Evolutionary conservation across 2,797 vertebrate genomes (phyloP).

Genomic region (Myoxocephalus aenaeus): DNA sequence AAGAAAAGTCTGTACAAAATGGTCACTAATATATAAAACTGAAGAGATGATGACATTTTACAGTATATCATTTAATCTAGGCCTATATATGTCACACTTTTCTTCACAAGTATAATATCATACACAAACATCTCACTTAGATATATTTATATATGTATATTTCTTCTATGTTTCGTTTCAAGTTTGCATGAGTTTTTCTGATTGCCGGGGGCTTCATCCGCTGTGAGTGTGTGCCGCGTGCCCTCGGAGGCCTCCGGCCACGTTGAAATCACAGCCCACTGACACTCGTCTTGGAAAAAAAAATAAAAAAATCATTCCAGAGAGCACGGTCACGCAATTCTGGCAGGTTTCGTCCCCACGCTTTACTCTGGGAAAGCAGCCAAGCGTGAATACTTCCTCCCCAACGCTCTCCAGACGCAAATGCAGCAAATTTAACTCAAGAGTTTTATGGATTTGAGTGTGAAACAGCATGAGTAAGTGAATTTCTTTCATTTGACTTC

Average conservation of each 20-base stretch:
- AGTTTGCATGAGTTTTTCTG: slow-evolving; percentile 77
- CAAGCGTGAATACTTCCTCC: slow-evolving; percentile 64
- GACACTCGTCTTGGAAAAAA: slow-evolving; percentile 54
- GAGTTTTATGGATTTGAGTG: slow-evolving; percentile 62
- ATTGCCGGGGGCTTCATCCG: slow-evolving; percentile 65
- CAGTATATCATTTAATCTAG: slow-evolving; percentile 80
- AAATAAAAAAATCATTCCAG: slow-evolving; percentile 37
- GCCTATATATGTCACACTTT: slow-evolving; percentile 80
- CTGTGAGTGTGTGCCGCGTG: slow-evolving; percentile 36
- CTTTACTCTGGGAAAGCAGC: slow-evolving; percentile 47
- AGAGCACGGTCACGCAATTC: slow-evolving; percentile 57
- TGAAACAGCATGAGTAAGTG: slow-evolving; percentile 72
- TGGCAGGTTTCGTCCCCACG: slow-evolving; percentile 52
- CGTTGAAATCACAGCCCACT: slow-evolving; percentile 69
- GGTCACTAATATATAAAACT: slow-evolving; percentile 84
- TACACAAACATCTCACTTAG: slow-evolving; percentile 83
- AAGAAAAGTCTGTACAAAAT: slow-evolving; percentile 85
- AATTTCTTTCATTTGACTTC: slow-evolving; percentile 76
- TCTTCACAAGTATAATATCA: slow-evolving; percentile 82
- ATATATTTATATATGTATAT: slow-evolving; percentile 81
- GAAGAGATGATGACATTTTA: slow-evolving; percentile 84
- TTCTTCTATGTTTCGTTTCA: slow-evolving; percentile 74
- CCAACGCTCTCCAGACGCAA: slow-evolving; percentile 55
- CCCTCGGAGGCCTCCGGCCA: slow-evolving; percentile 50
- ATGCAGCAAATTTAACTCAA: slow-evolving; percentile 64